These are phyloP conservation scores for Thalpophila matura DNA, from an alignment of 2,888 invertebrate species.

Conservation along the genomic window DNA sequence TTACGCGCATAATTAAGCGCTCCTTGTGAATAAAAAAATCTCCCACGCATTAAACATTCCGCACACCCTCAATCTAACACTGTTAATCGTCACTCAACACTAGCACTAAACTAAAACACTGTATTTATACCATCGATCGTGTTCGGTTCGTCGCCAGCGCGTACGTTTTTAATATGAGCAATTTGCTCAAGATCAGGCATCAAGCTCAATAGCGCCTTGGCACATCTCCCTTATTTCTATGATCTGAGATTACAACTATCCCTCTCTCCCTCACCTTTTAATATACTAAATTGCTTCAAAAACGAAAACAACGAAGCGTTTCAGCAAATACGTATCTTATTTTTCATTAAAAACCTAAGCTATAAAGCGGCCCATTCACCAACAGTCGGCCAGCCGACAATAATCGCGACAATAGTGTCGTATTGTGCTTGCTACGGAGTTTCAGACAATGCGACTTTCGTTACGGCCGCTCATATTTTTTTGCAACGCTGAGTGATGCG, in stretches of 20 bases:
- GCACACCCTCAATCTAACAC: no score
- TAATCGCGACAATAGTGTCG: conserved; percentile 64
- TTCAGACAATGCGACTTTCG: conserved; percentile 58
- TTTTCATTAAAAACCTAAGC: conserved; percentile 68
- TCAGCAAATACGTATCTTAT: conserved; percentile 61
- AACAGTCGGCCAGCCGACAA: conserved; percentile 60
- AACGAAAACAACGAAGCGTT: conserved; percentile 32
- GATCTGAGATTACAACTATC: no score
- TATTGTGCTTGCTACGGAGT: conserved; percentile 58
- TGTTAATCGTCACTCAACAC: no score
- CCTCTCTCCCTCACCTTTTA: conserved; percentile 8
- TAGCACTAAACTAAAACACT: no score
- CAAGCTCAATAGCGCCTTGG: no score
- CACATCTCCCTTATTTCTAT: neutral
- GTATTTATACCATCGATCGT: no score
- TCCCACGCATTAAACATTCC: no score
- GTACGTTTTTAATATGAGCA: no score
- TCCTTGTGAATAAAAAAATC: no score
- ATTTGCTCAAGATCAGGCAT: no score
- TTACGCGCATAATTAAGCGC: no score
- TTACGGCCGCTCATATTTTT: conserved; percentile 50
- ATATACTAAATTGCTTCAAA: conserved; percentile 42
- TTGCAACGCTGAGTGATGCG: conserved; percentile 55
- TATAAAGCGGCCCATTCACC: conserved; percentile 62
- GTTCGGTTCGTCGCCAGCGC: no score